Percentiles rank a stretch among this genome's conserved stretches.
Evolutionary conservation across 2,888 invertebrate genomes (phyloP).

Genomic region (Acholoe squamosa): DNA sequence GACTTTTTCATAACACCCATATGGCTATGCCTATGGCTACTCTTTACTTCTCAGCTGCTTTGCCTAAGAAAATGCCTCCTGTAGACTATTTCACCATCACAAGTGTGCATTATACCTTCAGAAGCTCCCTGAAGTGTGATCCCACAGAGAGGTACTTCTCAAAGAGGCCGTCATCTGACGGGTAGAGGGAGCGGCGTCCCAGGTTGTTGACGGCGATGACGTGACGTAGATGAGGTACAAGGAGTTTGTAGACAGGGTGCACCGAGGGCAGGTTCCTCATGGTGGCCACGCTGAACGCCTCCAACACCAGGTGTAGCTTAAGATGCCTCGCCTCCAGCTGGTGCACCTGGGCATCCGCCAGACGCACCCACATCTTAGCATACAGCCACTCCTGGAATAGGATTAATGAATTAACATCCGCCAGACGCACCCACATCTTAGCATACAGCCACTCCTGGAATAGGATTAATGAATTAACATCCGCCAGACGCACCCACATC

Average conservation of each 20-base stretch:
- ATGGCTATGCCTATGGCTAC: too few relatives aligned
- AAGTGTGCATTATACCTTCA: neutral
- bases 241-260: slow-evolving; percentile 70
- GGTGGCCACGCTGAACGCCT: slow-evolving; percentile 67
- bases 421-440: slow-evolving; percentile 70
- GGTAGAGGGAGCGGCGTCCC: slow-evolving; percentile 60
- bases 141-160: slow-evolving; percentile 67
- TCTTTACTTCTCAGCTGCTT: too few relatives aligned
- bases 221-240: slow-evolving; percentile 68
- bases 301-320: slow-evolving; percentile 64
- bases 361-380: slow-evolving; percentile 70
- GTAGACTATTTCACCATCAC: too few relatives aligned
- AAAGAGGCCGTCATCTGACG: slow-evolving; percentile 60
- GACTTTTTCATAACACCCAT: too few relatives aligned
- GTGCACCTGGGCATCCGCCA: slow-evolving; percentile 70
- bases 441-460: slow-evolving; percentile 68
- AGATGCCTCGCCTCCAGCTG: slow-evolving; percentile 63
- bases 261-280: slow-evolving; percentile 68
- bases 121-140: slow-evolving; percentile 26
- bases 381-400: slow-evolving; percentile 66
- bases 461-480: too few relatives aligned
- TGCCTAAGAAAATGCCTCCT: too few relatives aligned
- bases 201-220: slow-evolving; percentile 63
- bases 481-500: slow-evolving; percentile 70
- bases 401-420: slow-evolving; percentile 66